phyloP scores from a whole-genome alignment of 1,140 invertebrate genomes.

The Drosophila arawakana region DNA sequence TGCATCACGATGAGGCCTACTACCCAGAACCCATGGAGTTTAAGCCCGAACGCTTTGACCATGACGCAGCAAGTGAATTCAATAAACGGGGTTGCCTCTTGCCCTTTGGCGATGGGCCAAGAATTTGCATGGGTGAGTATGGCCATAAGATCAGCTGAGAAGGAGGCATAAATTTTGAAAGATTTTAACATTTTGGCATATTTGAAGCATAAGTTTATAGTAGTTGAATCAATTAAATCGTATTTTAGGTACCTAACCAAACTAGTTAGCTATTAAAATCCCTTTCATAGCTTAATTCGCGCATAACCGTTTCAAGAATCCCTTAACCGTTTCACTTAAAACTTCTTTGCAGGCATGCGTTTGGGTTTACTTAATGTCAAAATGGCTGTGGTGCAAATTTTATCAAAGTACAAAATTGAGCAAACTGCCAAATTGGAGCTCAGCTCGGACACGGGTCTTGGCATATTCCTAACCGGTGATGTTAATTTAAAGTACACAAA shows the following conservation, averaged over 20 bases:
- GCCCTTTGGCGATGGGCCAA: slow-evolving; percentile 88
- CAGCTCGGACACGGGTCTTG: slow-evolving; percentile 57
- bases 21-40: slow-evolving; percentile 87
- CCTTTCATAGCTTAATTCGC: too few relatives aligned
- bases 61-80: slow-evolving; percentile 58
- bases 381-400: slow-evolving; percentile 59
- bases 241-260: too few relatives aligned
- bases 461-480: slow-evolving; percentile 63
- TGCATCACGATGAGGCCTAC: slow-evolving; percentile 70
- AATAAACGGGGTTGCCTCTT: slow-evolving; percentile 76
- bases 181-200: too few relatives aligned
- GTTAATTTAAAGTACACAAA: slow-evolving; percentile 68
- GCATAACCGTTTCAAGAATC: too few relatives aligned
- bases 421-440: slow-evolving; percentile 55
- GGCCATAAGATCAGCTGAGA: too few relatives aligned
- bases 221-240: too few relatives aligned
- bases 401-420: slow-evolving; percentile 57
- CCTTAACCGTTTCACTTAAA: neutral
- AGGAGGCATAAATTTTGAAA: neutral
- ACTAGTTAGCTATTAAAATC: too few relatives aligned
- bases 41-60: slow-evolving; percentile 87
- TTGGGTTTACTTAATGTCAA: slow-evolving; percentile 64
- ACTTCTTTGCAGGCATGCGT: slow-evolving; percentile 56
- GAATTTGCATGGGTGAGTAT: slow-evolving; percentile 86
- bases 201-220: too few relatives aligned